These are phyloP conservation scores for Tethya wilhelma DNA, from an alignment of 37 sponge, comb jelly and placozoan species.

Conservation along the genomic window DNA sequence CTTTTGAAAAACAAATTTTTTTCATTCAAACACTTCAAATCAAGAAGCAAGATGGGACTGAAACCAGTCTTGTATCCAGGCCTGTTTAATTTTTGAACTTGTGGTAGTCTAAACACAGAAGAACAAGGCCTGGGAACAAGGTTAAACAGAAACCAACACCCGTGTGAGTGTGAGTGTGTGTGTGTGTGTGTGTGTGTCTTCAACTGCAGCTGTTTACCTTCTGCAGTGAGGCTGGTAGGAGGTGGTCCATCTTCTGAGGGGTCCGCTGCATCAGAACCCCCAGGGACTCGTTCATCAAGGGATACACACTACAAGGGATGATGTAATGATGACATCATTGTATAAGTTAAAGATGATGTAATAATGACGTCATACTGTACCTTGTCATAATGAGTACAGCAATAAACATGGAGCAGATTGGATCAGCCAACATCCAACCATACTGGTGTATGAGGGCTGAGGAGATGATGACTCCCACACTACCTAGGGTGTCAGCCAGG, in stretches of 20 bases:
- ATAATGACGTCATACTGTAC: no score
- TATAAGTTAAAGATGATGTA: no score
- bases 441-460: constrained; percentile 73
- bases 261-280: constrained; percentile 80
- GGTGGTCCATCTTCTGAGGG: constrained; percentile 62
- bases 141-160: neutral
- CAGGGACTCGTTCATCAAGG: constrained; percentile 79
- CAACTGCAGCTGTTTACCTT: no score
- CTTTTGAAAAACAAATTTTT: no score
- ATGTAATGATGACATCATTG: no score
- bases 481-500: constrained; percentile 90
- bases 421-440: constrained; percentile 95
- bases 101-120: neutral
- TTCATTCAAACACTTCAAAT: no score
- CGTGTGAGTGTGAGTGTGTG: neutral
- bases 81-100: no score
- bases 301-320: constrained; percentile 74
- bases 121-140: no score
- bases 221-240: constrained; percentile 35
- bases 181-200: no score
- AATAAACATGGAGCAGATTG: constrained; percentile 90
- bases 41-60: no score
- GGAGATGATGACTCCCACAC: constrained; percentile 92
- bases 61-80: no score
- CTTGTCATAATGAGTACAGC: constrained; percentile 81